Evolutionary conservation across 2,113 vertebrate species (phyloP).

Genomic region (Bos indicus): DNA sequence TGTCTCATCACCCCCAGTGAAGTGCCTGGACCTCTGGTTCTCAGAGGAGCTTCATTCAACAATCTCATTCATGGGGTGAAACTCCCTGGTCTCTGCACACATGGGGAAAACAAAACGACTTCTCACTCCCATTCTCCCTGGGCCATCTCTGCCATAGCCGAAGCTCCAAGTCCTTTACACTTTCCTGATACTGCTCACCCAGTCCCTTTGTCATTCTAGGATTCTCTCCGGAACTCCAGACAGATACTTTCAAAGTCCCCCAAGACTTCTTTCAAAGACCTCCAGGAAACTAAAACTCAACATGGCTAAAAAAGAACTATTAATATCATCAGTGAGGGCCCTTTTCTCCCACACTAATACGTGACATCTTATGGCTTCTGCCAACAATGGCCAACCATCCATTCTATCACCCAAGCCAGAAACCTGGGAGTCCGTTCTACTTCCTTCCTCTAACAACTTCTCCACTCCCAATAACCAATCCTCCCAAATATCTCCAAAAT

Average conservation of each 20-base stretch:
- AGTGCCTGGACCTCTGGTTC: neutral
- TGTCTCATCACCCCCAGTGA: neutral
- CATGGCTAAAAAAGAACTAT: neutral
- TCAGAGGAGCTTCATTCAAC: neutral
- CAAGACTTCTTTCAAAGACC: neutral
- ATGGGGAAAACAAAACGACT: neutral
- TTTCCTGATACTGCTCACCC: neutral
- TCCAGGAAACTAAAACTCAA: neutral
- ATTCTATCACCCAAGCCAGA: neutral
- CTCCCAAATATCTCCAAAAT: neutral
- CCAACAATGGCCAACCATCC: neutral
- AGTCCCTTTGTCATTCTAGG: neutral
- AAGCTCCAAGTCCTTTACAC: neutral
- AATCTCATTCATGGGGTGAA: neutral
- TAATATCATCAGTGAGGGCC: neutral
- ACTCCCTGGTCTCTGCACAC: neutral
- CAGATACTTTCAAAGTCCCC: neutral
- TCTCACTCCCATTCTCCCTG: neutral
- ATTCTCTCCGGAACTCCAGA: neutral
- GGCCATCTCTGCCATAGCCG: neutral
- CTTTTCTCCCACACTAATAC: accelerated
- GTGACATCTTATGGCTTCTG: neutral
- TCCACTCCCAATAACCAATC: neutral
- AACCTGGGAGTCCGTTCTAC: neutral
- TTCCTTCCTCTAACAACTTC: neutral